Conservation (phyloP, 2,888 invertebrate genomes). For the Protodeltote pygarga region DNA sequence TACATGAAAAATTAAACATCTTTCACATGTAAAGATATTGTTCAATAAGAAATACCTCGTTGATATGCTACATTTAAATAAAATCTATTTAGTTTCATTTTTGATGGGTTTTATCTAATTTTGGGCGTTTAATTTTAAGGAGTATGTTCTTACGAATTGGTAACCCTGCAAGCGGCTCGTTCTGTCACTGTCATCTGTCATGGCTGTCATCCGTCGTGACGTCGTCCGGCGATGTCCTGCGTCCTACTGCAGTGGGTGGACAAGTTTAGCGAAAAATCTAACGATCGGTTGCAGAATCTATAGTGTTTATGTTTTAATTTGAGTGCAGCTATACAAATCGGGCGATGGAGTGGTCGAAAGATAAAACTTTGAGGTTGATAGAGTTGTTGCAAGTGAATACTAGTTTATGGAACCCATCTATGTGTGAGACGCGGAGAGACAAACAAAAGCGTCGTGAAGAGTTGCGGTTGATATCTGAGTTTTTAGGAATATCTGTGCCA, state of each 20-base stretch:
- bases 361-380: constrained; percentile 79
- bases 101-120: too few species aligned
- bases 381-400: constrained; percentile 79
- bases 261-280: constrained; percentile 59
- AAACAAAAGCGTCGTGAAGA: constrained; percentile 82
- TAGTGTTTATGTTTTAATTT: constrained; percentile 56
- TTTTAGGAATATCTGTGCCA: constrained; percentile 71
- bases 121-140: too few species aligned
- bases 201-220: too few species aligned
- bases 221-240: too few species aligned
- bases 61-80: too few species aligned
- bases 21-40: too few species aligned
- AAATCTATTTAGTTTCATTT: too few species aligned
- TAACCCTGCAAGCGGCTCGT: too few species aligned
- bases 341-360: constrained; percentile 83
- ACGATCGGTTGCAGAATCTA: constrained; percentile 63
- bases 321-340: constrained; percentile 45
- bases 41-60: too few species aligned
- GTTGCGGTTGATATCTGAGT: constrained; percentile 72
- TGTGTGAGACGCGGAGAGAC: constrained; percentile 76
- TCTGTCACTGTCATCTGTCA: constrained; percentile 26
- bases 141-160: too few species aligned
- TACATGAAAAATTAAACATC: too few species aligned
- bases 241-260: constrained; percentile 1
- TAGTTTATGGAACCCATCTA: constrained; percentile 76